Conservation (phyloP, 2,888 invertebrate genomes). For the Andrena fulva region DNA sequence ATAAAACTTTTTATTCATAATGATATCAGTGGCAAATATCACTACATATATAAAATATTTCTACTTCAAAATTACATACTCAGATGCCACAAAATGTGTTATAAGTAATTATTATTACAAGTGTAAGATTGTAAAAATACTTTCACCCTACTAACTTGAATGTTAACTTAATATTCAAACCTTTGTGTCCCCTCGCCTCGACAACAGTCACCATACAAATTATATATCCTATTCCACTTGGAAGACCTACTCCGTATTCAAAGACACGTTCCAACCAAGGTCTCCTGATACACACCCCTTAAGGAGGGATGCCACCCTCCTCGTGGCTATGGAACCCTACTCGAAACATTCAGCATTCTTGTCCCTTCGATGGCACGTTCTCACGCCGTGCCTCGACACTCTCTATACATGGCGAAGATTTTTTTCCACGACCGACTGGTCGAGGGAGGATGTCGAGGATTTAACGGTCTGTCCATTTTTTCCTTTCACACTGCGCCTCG, state of each 20-base stretch:
- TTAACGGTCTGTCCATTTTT: conserved; percentile 69
- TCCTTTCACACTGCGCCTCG: conserved; percentile 48
- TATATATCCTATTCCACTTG: conserved; percentile 26
- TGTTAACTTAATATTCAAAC: too few species aligned
- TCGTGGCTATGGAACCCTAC: conserved; percentile 72
- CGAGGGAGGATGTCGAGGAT: conserved; percentile 61
- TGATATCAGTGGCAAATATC: too few species aligned
- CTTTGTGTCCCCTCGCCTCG: too few species aligned
- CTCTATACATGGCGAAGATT: conserved; percentile 45
- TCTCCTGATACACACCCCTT: conserved; percentile 18
- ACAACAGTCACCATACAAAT: background rate
- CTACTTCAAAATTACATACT: too few species aligned
- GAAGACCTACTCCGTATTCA: conserved; percentile 7
- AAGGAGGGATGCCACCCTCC: conserved; percentile 69
- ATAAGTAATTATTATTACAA: too few species aligned
- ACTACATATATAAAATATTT: too few species aligned
- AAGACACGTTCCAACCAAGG: background rate
- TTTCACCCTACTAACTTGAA: too few species aligned
- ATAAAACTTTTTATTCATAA: too few species aligned
- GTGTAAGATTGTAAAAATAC: too few species aligned
- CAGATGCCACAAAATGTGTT: too few species aligned
- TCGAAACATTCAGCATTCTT: conserved; percentile 74
- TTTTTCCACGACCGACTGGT: conserved; percentile 68
- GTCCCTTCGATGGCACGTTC: conserved; percentile 78
- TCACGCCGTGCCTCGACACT: conserved; percentile 73